Evolutionary conservation across 2,888 invertebrate genomes (phyloP), one percentile per base, ranked within the genome.

Genomic region (Crocallis elinguaria): DNA sequence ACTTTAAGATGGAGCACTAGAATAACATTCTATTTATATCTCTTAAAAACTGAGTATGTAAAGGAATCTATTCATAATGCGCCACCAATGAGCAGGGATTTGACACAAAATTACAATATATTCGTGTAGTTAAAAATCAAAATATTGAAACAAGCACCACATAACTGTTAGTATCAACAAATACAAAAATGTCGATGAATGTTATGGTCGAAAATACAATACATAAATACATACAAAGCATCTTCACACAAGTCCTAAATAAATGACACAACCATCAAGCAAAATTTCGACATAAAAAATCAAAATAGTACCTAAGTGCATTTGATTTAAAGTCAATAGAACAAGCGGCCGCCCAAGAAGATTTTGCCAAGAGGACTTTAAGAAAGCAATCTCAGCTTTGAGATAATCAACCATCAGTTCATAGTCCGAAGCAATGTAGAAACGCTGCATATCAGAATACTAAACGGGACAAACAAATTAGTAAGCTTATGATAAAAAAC

Each of bases 361-460:
- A 92, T 97, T 97, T 93, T 97, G 97, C 99, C 99, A 99, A 89
- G 97, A 97, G 75, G 97, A 97, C 93, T 99, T 98, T 93, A 99
- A 95, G 94, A 98, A 98, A 93, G 98, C 96, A 82, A 99, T 96
- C 93, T 99, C 98, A 73, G 97, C 97, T 93, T 98, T 98, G 93
- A 98, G 96, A 87, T 97, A 97, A 93, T 99, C 99, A 84, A 99
- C 96, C 95, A 99, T 96, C 92, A 99, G 95, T 91, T 98, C 98
- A 92, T 97, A 97, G 93, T 99, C 99, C 83, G 98, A 97, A 83
- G 98, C 98, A 86, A 99, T 96, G 95, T 99, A 99, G 95, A 98
- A 99, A 87, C 97, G 96, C 83, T 96, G 96, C 93, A 96, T 96
- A 94, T 99, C 99, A 93, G 98, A 97, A 93, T 98, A 97, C 98